Conservation (phyloP, 2,888 invertebrate genomes). For the Adelphocoris suturalis region DNA sequence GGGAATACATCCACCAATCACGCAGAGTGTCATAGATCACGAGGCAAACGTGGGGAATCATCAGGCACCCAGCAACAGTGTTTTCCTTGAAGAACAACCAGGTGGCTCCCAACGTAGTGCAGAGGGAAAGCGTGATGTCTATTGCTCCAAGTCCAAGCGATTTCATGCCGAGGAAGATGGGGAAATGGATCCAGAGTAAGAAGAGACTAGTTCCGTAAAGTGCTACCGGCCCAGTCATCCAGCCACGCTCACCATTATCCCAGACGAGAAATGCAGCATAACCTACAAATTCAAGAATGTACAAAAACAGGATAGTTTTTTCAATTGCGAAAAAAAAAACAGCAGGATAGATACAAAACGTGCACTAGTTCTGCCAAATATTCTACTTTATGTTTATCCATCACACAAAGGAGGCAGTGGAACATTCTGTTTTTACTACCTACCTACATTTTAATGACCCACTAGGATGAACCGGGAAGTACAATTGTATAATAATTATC, state of each 20-base stretch:
- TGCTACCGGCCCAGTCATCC: neutral
- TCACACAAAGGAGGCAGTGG: too few species aligned
- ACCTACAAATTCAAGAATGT: neutral
- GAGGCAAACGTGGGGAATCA: neutral
- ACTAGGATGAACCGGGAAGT: too few species aligned
- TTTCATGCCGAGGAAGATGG: neutral
- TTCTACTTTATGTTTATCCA: too few species aligned
- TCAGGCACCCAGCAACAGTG: neutral
- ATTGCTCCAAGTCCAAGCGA: neutral
- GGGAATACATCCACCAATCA: neutral
- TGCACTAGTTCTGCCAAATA: too few species aligned
- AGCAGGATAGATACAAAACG: too few species aligned
- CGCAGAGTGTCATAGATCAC: neutral
- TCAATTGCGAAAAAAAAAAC: too few species aligned
- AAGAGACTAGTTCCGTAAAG: conserved; percentile 8
- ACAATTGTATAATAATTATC: too few species aligned
- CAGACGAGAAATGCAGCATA: neutral
- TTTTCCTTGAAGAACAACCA: neutral
- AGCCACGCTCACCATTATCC: neutral
- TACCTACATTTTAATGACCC: too few species aligned
- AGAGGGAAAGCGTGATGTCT: neutral
- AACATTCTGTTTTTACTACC: too few species aligned
- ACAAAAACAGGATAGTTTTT: too few species aligned
- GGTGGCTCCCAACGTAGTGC: neutral
- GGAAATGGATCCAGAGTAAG: conserved; percentile 38